phyloP scores from a whole-genome alignment of 2,797 vertebrate species.

The Eupleurogrammus muticus region DNA sequence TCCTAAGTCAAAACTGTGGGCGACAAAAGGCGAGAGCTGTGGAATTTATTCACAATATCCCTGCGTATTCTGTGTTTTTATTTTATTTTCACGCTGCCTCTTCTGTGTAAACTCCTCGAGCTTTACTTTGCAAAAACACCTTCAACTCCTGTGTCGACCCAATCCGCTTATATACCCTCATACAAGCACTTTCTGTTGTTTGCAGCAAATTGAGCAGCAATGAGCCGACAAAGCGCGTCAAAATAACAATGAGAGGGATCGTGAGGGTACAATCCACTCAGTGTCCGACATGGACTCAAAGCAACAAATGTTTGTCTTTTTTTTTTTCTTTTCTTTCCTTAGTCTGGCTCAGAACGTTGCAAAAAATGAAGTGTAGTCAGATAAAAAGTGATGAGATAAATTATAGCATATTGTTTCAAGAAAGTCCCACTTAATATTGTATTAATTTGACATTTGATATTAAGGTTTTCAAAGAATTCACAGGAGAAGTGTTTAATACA shows the following conservation, averaged over 20 bases:
- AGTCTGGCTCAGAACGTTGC: no score
- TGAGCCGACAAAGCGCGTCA: conserved; percentile 12
- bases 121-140: background rate
- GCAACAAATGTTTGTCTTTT: background rate
- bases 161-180: conserved; percentile 15
- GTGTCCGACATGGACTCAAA: background rate
- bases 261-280: conserved; percentile 11
- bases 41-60: background rate
- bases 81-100: no score
- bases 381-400: no score
- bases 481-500: no score
- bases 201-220: conserved; percentile 23
- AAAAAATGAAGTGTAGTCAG: no score
- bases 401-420: no score
- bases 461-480: no score
- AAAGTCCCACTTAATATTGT: no score
- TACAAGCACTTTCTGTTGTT: conserved; percentile 40
- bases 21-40: background rate
- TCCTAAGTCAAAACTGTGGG: background rate
- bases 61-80: background rate
- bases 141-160: conserved; percentile 25
- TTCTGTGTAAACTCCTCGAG: conserved; percentile 1
- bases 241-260: conserved; percentile 46
- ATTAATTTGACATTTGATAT: no score
- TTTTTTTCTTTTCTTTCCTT: background rate